phyloP scores from a whole-genome alignment of 2,797 vertebrate species.

The Syndactyla subalaris region DNA sequence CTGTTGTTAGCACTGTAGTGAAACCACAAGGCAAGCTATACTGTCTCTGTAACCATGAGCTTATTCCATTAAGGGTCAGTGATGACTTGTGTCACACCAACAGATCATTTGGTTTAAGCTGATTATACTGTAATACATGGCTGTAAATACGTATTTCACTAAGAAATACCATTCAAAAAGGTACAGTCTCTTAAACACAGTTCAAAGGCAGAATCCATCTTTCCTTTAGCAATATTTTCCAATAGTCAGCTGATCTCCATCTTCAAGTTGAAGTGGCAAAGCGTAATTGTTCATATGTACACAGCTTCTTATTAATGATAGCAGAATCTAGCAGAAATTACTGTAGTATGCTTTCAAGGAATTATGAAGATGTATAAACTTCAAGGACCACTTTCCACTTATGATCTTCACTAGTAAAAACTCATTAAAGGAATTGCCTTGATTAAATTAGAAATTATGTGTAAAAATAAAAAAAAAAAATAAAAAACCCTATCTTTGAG shows the following conservation, averaged over 20 bases:
- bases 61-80: background rate
- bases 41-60: background rate
- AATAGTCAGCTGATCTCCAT: background rate
- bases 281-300: background rate
- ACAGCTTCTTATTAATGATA: background rate
- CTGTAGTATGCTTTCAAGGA: background rate
- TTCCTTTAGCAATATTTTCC: background rate
- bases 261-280: background rate
- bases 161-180: background rate
- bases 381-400: background rate
- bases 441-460: rapidly evolving
- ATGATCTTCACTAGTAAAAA: background rate
- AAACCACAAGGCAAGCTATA: background rate
- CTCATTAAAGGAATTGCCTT: background rate
- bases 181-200: background rate
- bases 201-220: background rate
- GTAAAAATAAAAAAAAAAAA: background rate
- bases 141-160: background rate
- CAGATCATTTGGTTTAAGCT: background rate
- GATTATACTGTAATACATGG: background rate
- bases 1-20: background rate
- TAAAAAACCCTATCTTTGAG: background rate
- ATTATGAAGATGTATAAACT: background rate
- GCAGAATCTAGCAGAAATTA: background rate
- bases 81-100: background rate